Conservation (phyloP, 2,113 vertebrate genomes). For the Neolamprologus modestus region DNA sequence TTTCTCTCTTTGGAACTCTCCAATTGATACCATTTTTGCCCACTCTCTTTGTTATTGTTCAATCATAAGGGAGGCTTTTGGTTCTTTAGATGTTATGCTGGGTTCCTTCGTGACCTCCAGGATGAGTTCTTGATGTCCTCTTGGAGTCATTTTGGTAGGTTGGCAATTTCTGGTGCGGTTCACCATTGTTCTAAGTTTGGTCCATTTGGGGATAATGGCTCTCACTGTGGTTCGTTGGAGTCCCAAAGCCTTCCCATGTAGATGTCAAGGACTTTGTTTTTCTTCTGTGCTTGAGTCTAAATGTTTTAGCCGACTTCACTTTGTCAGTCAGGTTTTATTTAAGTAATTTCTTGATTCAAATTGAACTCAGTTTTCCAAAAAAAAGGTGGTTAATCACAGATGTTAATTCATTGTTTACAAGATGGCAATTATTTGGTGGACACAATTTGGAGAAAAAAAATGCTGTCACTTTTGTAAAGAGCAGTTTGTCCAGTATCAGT, state of each 20-base stretch:
- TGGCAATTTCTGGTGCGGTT: not conserved
- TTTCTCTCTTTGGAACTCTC: not conserved
- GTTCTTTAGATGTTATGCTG: not conserved
- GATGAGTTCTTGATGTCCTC: not conserved
- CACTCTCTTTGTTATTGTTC: not conserved
- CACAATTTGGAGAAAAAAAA: not conserved
- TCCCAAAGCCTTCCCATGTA: not conserved
- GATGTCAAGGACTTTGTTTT: not conserved
- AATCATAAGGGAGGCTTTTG: not conserved
- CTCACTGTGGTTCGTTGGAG: accelerated
- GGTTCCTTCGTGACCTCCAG: not conserved
- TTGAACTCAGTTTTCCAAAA: not conserved
- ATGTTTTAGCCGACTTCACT: not conserved
- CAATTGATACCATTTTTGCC: not conserved
- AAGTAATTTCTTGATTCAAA: not conserved
- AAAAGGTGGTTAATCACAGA: not conserved
- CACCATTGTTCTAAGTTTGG: not conserved
- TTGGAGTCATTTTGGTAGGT: not conserved
- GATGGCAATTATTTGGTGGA: not conserved
- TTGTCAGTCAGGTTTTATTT: not conserved
- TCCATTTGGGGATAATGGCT: not conserved
- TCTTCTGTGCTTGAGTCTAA: not conserved
- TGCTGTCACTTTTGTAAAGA: not conserved
- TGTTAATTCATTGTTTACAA: not conserved
- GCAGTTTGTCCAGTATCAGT: not conserved